These are phyloP conservation scores for Carabus problematicus DNA, from an alignment of 2,888 invertebrate species.

Conservation along the genomic window DNA sequence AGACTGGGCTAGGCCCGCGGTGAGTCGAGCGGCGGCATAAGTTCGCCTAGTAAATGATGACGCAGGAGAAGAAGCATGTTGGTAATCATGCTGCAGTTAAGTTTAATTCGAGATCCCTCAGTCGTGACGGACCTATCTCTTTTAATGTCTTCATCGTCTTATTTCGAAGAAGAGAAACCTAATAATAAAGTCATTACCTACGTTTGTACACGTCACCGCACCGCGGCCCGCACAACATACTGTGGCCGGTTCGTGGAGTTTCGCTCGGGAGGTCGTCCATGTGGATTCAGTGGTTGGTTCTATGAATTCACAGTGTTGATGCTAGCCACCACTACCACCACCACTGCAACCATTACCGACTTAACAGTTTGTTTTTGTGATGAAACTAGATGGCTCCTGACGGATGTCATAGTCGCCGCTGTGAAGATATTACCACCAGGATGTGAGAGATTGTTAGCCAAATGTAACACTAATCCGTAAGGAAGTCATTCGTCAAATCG, in stretches of 20 bases:
- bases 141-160: conserved; percentile 40
- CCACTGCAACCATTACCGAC: background rate
- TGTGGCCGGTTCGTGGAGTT: background rate
- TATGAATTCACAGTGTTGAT: conserved; percentile 11
- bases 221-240: conserved; percentile 2
- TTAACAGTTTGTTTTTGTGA: conserved; percentile 27
- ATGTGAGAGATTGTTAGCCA: background rate
- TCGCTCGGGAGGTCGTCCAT: background rate
- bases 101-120: conserved; percentile 33
- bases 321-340: background rate
- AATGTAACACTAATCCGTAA: background rate
- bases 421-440: background rate
- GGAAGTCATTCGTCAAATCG: too few species aligned
- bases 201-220: conserved; percentile 11
- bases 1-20: conserved; percentile 3
- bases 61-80: background rate
- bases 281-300: background rate
- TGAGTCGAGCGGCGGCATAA: background rate
- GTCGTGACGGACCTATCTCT: conserved; percentile 36
- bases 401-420: conserved; percentile 14
- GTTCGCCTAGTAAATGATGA: too few species aligned
- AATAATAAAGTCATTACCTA: conserved; percentile 42
- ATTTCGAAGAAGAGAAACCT: conserved; percentile 36
- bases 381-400: conserved; percentile 1
- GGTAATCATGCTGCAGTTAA: conserved; percentile 37